Evolutionary conservation across 35 echinoderm and acorn worm species (phyloP), one percentile per base, ranked within the genome.

Genomic region (Chiridota heheva): DNA sequence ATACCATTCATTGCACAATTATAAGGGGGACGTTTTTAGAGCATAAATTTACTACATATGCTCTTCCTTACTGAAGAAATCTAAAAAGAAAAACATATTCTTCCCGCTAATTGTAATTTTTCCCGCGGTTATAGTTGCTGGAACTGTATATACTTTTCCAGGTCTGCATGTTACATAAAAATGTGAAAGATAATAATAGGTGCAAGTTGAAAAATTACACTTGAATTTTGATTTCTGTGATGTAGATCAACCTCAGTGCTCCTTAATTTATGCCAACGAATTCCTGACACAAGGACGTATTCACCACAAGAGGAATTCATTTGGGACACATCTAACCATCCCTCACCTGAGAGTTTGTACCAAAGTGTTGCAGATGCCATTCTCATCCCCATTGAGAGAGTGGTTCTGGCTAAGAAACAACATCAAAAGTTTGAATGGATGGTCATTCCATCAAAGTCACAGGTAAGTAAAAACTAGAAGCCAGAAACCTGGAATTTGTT

Each of bases 401-500:
- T 91, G n/a, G 77, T 70, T 5, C 58, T 96, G 20, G 93, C 93
- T 12, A 96, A 96, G 53, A 77, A 91, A 43, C 40, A 87, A 1
- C 22, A 12, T 22, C 61, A 91, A 24, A 96, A 96, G 67, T 90
- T 38, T 78, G 88, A 89, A 16, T 96, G 93, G 93, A 24, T 88
- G 32, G 42, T 90, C 0, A 84, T 96, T 28, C 69, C 65, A 17
- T 60, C 76, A 20, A 44, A 63, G 16, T 36, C 34, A 35, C 55
- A 42, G 38, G 91, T 89, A 64, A 89, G 72, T 69, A 22, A 10
- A 7, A 51, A 20, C 46, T n/a, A n/a, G n/a, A n/a, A n/a, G n/a
- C 4, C 47, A 8, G n/a, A 12, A 51, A n/a, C n/a, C 8, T 51
- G 8, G 47, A 12, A 51, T 51, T 51, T 12, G n/a, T n/a, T n/a